Percentiles rank a stretch among this genome's conserved stretches.
Evolutionary conservation across 2,888 invertebrate species (phyloP).

Genomic region (Priocnemis perturbator): DNA sequence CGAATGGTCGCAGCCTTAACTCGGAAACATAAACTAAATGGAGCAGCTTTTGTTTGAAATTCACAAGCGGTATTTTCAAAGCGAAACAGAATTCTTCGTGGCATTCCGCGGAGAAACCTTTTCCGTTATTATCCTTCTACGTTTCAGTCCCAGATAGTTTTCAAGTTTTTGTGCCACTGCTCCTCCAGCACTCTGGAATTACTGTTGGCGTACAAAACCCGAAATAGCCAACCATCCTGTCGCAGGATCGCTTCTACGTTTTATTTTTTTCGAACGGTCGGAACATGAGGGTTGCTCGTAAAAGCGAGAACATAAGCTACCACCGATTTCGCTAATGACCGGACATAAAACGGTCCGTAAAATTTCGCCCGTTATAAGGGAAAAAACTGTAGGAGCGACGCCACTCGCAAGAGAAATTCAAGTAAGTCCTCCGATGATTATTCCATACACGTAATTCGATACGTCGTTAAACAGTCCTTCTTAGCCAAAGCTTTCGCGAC

Average conservation of each 20-base stretch:
- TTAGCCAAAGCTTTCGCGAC: constrained; percentile 23
- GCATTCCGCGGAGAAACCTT: no score
- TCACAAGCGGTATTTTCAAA: constrained; percentile 31
- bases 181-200: constrained; percentile 11
- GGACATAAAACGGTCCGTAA: constrained; percentile 57
- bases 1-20: no score
- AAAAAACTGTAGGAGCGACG: background rate
- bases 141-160: no score
- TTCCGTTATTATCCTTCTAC: no score
- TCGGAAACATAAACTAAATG: no score
- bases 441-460: constrained; percentile 52
- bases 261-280: constrained; percentile 40
- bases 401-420: constrained; percentile 7
- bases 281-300: constrained; percentile 39
- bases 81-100: constrained; percentile 19
- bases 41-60: no score
- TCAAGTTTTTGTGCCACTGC: no score
- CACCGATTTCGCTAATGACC: constrained; percentile 60
- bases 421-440: constrained; percentile 29
- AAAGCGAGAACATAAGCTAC: constrained; percentile 51
- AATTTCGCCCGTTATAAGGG: constrained; percentile 56
- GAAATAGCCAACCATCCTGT: constrained; percentile 21
- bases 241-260: constrained; percentile 15
- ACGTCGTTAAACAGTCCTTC: constrained; percentile 34
- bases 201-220: constrained; percentile 19